Evolutionary conservation across 2,888 invertebrate genomes (phyloP), one percentile per base, ranked within the genome.

Genomic region (Periphyllus acericola): DNA sequence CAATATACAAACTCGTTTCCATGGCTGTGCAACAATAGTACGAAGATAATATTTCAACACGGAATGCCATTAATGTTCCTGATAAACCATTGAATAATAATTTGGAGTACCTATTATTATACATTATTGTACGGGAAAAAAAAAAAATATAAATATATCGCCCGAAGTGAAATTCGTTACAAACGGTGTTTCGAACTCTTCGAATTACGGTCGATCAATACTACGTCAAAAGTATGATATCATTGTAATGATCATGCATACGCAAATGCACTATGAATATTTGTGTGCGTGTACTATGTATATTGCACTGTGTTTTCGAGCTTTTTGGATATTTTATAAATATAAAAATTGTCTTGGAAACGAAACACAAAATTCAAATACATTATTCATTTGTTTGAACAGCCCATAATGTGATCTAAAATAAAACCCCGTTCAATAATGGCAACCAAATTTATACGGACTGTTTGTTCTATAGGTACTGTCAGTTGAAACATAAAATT

Each of bases 391-490:
- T 40, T 40, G 79, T 71, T 86, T 9, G 29, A 87, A 74, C 46
- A 71, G n/a, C 14, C 32, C 34, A 79, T 86, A 78, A 79, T 79
- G 71, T 55, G 80, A 87, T 87, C 81, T n/a, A 60, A 87, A 87
- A 32, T 21, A 74, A 80, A 72, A 72, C 72, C 79, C 80, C 72
- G 55, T 36, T 21, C 5, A 29, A 74, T 80, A 87, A 80, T 87
- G 80, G 74, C 60, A 74, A 87, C 80, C 80, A 81, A 87, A 81
- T 87, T 80, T 87, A 87, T 87, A 87, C 87, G 66, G 29, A 40
- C 68, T 52, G 36, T 14, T 76, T 21, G 0, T 3, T 21, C 21
- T 25, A 21, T 60, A 19, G 60, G 60, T 11, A 66, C 29, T 76
- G 46, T 74, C 74, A 74, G 66, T n/a, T 14, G 40, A n/a, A 29